Base-by-base conservation (phyloP, 2,113 vertebrate genomes). In the Bungarus multicinctus region DNA sequence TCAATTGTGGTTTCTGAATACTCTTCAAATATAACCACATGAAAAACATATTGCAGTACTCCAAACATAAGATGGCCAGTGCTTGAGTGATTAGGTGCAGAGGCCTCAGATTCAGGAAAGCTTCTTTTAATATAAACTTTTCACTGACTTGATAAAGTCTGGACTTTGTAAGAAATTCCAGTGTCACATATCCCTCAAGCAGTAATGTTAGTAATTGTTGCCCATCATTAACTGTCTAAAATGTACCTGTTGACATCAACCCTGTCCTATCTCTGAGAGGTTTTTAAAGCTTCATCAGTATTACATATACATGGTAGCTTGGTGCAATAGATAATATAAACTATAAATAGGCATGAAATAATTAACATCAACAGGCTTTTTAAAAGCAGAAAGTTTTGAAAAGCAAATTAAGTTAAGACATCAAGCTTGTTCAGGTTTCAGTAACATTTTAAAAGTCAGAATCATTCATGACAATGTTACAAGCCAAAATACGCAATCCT, bases 391-490 rank as follows among this genome's bases (percentile, higher is more conserved):
- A 27, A 86, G 22, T 87, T 91, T 86, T 91, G 90, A 86, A 91
- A 91, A 47, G 55, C 25, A 91, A 57, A 23, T 57, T 45, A 50
- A 58, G 2, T 90, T 89, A 92, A 1, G 0, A 92, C 96, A 95
- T 95, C 96, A 95, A 95, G 95, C 95, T 95, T 94, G 54, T 94
- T 95, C 94, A 96, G 94, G 93, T 88, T 96, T 91, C 95, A 93
- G 88, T 87, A 94, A 94, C 54, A 97, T 93, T 97, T 97, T 95
- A 97, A 97, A 95, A 91, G 92, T 91, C 90, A 89, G 95, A 96
- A 89, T 95, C 94, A 95, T 96, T 94, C 93, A 87, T 30, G 93
- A 96, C 90, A 97, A 94, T 1, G 0, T 94, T 95, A 86, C 95
- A 93, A 98, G 96, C 91, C 95, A 96, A 96, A 96, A 97, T 97